Percentiles rank a stretch among this genome's conserved stretches.
These are phyloP conservation scores for Sebastes hubbsi DNA, from an alignment of 2,797 vertebrate species.

Conservation along the genomic window DNA sequence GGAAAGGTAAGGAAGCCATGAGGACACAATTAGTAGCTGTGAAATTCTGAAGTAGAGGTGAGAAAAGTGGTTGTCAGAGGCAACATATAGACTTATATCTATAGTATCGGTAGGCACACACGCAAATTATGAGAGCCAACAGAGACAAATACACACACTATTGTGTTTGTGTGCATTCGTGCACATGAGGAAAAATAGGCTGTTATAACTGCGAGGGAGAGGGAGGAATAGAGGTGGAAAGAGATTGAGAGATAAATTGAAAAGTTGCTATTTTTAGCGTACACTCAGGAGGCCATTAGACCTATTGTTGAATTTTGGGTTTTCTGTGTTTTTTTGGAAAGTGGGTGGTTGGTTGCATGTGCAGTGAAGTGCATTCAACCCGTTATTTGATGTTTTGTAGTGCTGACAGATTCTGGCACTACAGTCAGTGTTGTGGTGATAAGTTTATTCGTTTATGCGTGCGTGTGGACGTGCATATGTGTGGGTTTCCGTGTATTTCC, in stretches of 20 bases:
- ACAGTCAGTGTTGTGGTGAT: conserved; percentile 29
- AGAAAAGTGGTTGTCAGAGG: neutral
- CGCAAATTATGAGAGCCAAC: neutral
- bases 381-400: conserved; percentile 60
- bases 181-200: neutral
- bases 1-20: conserved; percentile 27
- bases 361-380: conserved; percentile 45
- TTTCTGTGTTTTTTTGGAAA: conserved; percentile 38
- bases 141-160: neutral
- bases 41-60: conserved; percentile 28
- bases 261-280: conserved; percentile 55
- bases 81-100: neutral
- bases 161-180: conserved; percentile 4
- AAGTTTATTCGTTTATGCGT: conserved; percentile 38
- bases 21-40: conserved; percentile 16
- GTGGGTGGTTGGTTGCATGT: conserved; percentile 41
- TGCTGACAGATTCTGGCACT: conserved; percentile 55
- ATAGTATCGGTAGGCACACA: neutral
- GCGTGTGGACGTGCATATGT: neutral
- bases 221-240: conserved; percentile 35
- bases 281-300: conserved; percentile 53
- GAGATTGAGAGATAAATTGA: conserved; percentile 47
- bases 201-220: neutral
- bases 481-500: neutral
- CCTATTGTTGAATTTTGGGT: conserved; percentile 49